phyloP scores from a whole-genome alignment of 1,140 invertebrate genomes.

The Lepidotrigona ventralis region DNA sequence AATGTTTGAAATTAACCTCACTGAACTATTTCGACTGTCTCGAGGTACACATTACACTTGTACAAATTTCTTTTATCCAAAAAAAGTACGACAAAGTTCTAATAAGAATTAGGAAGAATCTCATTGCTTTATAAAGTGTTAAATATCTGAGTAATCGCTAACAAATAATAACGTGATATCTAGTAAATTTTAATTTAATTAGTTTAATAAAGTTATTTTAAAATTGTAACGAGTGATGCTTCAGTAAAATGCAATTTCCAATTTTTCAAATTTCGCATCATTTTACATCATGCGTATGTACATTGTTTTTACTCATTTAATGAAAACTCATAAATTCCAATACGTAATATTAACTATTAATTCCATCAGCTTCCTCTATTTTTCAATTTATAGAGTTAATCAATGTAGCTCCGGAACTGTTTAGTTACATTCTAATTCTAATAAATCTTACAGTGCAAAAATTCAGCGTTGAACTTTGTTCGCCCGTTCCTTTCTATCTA shows the following conservation, averaged over 20 bases:
- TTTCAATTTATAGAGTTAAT: background rate
- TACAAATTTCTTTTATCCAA: background rate
- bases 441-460: background rate
- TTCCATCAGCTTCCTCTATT: background rate
- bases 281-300: background rate
- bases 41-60: background rate
- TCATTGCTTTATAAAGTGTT: background rate
- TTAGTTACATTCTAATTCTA: background rate
- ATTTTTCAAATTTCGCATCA: background rate
- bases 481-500: background rate
- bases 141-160: background rate
- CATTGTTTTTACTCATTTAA: background rate
- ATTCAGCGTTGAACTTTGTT: background rate
- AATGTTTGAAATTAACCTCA: conserved; percentile 9
- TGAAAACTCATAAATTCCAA: background rate
- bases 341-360: too few species aligned
- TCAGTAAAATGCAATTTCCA: background rate
- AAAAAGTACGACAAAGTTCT: background rate
- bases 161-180: background rate
- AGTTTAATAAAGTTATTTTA: background rate
- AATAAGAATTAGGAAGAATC: background rate
- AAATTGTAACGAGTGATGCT: background rate
- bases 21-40: background rate
- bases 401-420: background rate
- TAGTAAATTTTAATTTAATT: background rate